Conservation (phyloP, 2,797 vertebrate genomes). For the Gila robusta region DNA sequence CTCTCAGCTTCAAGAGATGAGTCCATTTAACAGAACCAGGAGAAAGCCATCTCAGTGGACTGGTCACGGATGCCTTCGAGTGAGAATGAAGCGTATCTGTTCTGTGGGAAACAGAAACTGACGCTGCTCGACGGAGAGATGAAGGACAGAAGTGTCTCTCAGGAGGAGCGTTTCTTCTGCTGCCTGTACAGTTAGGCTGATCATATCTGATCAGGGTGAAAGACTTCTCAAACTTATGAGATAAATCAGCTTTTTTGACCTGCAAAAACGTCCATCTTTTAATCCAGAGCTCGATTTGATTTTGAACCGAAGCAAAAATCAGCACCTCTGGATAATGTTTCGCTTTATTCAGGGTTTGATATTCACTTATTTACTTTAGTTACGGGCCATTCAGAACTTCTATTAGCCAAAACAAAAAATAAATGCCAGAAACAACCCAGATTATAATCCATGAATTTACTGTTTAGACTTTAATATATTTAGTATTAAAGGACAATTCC, state of each 20-base stretch:
- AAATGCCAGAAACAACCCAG: neutral
- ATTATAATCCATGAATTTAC: neutral
- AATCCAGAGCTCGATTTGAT: slow-evolving; percentile 3
- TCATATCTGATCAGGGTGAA: neutral
- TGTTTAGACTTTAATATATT: neutral
- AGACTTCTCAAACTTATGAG: slow-evolving; percentile 9
- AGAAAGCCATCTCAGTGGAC: slow-evolving; percentile 45
- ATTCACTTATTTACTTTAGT: neutral
- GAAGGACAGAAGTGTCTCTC: slow-evolving; percentile 34
- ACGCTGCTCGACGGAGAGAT: neutral
- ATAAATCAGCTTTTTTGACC: neutral
- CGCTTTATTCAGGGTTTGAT: neutral
- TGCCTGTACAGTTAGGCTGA: neutral
- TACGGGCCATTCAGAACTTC: neutral
- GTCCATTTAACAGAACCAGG: slow-evolving; percentile 46
- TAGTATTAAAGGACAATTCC: no score
- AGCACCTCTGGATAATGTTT: neutral
- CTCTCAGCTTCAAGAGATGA: slow-evolving; percentile 30
- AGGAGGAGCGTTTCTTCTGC: neutral
- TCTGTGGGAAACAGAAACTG: slow-evolving; percentile 17
- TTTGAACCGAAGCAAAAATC: neutral
- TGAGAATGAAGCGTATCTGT: slow-evolving; percentile 24
- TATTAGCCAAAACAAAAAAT: neutral
- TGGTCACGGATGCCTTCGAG: slow-evolving; percentile 38
- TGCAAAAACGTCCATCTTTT: neutral